Evolutionary conservation across 2,888 invertebrate genomes (phyloP), one percentile per base, ranked within the genome.

Genomic region (Euspilapteryx auroguttella): DNA sequence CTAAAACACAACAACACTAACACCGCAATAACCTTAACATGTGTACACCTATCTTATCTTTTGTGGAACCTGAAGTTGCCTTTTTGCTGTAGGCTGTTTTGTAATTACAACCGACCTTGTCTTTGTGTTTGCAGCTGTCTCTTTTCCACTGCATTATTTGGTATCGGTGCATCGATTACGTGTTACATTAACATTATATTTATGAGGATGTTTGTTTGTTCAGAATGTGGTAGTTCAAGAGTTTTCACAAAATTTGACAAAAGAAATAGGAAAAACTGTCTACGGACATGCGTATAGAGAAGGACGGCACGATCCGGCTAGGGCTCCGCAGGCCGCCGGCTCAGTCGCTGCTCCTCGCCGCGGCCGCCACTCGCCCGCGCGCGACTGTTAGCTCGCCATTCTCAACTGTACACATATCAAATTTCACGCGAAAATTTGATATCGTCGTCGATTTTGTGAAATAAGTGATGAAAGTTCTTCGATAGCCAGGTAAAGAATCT

Each of bases 371-470:
- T n/a, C n/a, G n/a, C n/a, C n/a, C n/a, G n/a, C n/a, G n/a, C n/a
- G n/a, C n/a, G n/a, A n/a, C n/a, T n/a, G n/a, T n/a, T n/a, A n/a
- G n/a, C n/a, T n/a, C n/a, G n/a, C n/a, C n/a, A n/a, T n/a, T n/a
- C n/a, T 14, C 46, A 9, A 47, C 49, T 47, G 58, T 57, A 62
- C 73, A 73, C 73, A 65, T 73, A 71, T 75, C 71, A 59, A 68
- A 68, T 75, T 75, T 73, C 64, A 62, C 62, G 62, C 49, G 59
- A 65, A 73, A 75, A 63, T 71, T 73, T 66, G 71, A 66, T 73
- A 69, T 66, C 39, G 73, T 73, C 50, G 73, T 73, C 58, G 49
- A 54, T 51, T 48, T 58, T 59, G 69, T 71, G 66, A 36, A 39
- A 41, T 41, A 54, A 62, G 61, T 65, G 65, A 54, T 49, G 52